phyloP scores from a whole-genome alignment of 2,113 vertebrate genomes.

The Equus przewalskii region DNA sequence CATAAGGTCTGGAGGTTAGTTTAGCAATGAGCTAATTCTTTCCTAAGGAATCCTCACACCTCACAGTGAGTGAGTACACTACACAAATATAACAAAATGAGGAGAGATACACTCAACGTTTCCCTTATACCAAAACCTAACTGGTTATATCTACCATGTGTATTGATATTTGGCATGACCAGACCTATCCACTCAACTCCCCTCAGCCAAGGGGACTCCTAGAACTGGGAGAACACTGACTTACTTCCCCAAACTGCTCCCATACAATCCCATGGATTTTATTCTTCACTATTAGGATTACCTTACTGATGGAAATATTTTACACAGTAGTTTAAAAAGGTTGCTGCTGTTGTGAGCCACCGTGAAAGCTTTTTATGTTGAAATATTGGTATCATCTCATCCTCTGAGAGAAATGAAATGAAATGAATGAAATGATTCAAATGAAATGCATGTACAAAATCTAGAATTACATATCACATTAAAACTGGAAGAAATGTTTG shows the following conservation, averaged over 20 bases:
- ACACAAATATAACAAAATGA: not conserved
- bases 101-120: not conserved
- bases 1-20: not conserved
- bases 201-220: not conserved
- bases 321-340: not conserved
- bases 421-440: not conserved
- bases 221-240: not conserved
- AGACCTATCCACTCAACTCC: not conserved
- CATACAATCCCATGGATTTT: not conserved
- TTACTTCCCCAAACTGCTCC: not conserved
- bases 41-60: not conserved
- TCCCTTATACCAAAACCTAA: not conserved
- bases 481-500: not conserved
- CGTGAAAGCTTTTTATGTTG: not conserved
- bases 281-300: not conserved
- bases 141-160: not conserved
- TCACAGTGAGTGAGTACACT: not conserved
- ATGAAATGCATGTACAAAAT: not conserved
- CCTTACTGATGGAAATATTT: not conserved
- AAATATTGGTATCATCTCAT: not conserved
- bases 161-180: not conserved
- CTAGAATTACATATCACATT: not conserved
- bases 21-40: slow-evolving; percentile 17
- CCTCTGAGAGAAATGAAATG: slow-evolving; percentile 51
- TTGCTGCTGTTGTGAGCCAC: not conserved